These are phyloP conservation scores for Penaeus monodon DNA, from an alignment of 2,888 invertebrate species.

Conservation along the genomic window DNA sequence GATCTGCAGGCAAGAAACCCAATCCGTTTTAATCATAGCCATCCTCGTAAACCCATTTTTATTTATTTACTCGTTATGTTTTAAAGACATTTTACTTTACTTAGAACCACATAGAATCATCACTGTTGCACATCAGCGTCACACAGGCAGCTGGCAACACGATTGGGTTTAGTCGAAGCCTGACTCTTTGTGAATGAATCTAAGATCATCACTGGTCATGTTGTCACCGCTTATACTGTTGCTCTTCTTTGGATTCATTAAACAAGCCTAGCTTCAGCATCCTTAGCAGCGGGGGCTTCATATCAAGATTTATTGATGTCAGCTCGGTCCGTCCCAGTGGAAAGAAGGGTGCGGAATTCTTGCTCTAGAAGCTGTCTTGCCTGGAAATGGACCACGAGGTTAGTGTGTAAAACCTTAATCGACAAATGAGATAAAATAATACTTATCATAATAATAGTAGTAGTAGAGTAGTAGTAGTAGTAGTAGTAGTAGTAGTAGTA, in stretches of 20 bases:
- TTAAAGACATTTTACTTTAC: too few relatives aligned
- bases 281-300: conserved; percentile 66
- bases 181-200: background rate
- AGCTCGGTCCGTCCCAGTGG: conserved; percentile 81
- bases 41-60: too few relatives aligned
- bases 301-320: conserved; percentile 74
- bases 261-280: conserved; percentile 64
- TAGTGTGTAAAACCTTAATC: background rate
- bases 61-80: too few relatives aligned
- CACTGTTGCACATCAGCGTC: too few relatives aligned
- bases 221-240: conserved; percentile 28
- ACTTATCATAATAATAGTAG: too few relatives aligned
- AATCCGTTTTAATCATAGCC: too few relatives aligned
- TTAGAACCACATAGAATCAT: too few relatives aligned
- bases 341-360: conserved; percentile 89
- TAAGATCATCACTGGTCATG: conserved; percentile 5
- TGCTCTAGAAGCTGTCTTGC: conserved; percentile 90
- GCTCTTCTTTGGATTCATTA: conserved; percentile 34
- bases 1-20: too few relatives aligned
- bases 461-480: too few relatives aligned
- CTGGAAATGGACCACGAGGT: conserved; percentile 72
- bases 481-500: too few relatives aligned
- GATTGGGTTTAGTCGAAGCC: background rate
- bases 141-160: too few relatives aligned
- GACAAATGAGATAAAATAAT: background rate